Percentiles rank a stretch among this genome's conserved stretches.
phyloP scores from a whole-genome alignment of 2,113 vertebrate genomes.

The Laticauda colubrina region DNA sequence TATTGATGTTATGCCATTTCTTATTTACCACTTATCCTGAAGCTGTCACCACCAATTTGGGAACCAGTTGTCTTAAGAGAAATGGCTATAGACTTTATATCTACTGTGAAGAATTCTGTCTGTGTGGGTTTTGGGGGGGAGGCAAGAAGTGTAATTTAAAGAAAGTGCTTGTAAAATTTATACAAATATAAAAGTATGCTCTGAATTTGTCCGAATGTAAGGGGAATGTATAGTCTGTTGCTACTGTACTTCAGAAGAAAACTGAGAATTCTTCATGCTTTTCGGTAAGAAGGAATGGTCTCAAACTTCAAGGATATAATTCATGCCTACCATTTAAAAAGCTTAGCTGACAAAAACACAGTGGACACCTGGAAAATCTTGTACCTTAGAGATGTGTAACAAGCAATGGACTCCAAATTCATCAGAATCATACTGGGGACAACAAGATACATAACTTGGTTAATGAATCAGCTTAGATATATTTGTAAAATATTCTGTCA shows the following conservation, averaged over 20 bases:
- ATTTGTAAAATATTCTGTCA: neutral
- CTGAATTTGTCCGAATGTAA: slow-evolving; percentile 48
- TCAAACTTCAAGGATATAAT: neutral
- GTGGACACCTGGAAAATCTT: neutral
- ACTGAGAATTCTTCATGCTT: neutral
- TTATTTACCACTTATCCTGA: slow-evolving; percentile 47
- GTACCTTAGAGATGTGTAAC: neutral
- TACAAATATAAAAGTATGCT: neutral
- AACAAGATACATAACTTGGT: neutral
- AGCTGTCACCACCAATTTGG: slow-evolving; percentile 45
- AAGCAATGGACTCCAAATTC: neutral
- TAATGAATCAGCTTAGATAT: neutral
- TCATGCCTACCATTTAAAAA: neutral
- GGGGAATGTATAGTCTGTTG: slow-evolving; percentile 6
- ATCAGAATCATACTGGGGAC: neutral
- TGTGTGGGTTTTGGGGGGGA: neutral
- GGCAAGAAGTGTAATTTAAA: neutral
- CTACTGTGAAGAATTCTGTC: neutral
- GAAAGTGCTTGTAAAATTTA: neutral
- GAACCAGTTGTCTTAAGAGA: neutral
- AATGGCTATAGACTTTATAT: neutral
- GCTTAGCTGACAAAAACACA: neutral
- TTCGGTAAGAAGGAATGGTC: neutral
- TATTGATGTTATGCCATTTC: slow-evolving; percentile 36
- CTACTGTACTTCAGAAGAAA: neutral